These are phyloP conservation scores for Pristionchus fissidentatus DNA, from an alignment of 2,888 invertebrate genomes.

Conservation along the genomic window DNA sequence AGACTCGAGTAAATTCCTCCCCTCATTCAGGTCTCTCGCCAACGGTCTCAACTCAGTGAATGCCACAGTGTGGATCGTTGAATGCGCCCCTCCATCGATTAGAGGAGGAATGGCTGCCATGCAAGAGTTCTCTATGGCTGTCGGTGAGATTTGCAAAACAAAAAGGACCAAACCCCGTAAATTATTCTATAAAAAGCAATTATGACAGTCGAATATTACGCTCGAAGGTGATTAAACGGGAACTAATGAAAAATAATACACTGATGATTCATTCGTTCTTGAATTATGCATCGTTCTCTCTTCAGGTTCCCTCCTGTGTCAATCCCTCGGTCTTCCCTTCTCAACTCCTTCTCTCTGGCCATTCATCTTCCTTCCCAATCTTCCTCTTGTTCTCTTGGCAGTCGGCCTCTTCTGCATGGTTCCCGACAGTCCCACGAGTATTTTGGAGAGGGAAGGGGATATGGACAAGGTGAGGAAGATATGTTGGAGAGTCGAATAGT, in stretches of 20 bases:
- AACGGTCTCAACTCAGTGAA: slow-evolving; percentile 59
- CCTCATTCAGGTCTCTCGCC: slow-evolving; percentile 52
- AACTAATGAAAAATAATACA: too few relatives aligned
- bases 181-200: background rate
- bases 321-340: slow-evolving; percentile 60
- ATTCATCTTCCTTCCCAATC: slow-evolving; percentile 55
- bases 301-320: slow-evolving; percentile 58
- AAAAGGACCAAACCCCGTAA: background rate
- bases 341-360: slow-evolving; percentile 57
- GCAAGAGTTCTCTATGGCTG: slow-evolving; percentile 61
- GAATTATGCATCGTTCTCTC: too few relatives aligned
- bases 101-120: slow-evolving; percentile 61
- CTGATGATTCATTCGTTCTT: too few relatives aligned
- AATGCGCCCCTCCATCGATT: slow-evolving; percentile 57
- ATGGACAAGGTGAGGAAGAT: slow-evolving; percentile 46
- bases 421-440: slow-evolving; percentile 55
- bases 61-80: slow-evolving; percentile 63
- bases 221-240: background rate
- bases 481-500: background rate
- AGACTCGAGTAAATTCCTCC: background rate
- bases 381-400: slow-evolving; percentile 48
- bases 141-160: slow-evolving; percentile 44
- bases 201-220: background rate
- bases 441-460: slow-evolving; percentile 55
- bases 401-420: slow-evolving; percentile 53